Evolutionary conservation across 2,797 vertebrate genomes (phyloP).

Genomic region (Crax fasciolata): DNA sequence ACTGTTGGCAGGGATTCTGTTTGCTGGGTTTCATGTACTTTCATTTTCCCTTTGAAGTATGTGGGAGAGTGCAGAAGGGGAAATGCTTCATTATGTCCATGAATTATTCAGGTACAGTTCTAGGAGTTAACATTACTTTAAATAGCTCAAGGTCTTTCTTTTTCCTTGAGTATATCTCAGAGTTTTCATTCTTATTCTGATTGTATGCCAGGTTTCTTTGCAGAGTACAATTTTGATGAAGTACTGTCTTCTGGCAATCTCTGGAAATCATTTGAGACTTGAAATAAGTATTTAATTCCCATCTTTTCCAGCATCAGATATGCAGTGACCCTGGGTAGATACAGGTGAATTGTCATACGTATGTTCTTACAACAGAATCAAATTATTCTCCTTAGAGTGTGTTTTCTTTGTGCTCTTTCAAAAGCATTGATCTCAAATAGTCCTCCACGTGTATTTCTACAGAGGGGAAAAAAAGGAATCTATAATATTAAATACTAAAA

Average conservation of each 20-base stretch:
- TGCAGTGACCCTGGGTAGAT: constrained; percentile 1
- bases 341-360: constrained; percentile 40
- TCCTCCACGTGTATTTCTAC: neutral
- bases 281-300: constrained; percentile 69
- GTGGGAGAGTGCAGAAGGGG: constrained; percentile 56
- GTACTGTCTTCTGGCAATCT: constrained; percentile 50
- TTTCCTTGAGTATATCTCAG: constrained; percentile 55
- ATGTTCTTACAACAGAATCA: neutral
- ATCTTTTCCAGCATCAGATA: constrained; percentile 58
- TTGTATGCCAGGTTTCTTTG: constrained; percentile 41
- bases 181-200: constrained; percentile 64
- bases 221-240: constrained; percentile 64
- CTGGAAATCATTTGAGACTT: constrained; percentile 53
- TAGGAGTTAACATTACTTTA: constrained; percentile 72
- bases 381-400: neutral
- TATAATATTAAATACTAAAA: neutral
- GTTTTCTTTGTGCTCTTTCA: neutral
- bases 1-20: constrained; percentile 43
- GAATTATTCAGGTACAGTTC: constrained; percentile 75
- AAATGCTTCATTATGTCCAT: constrained; percentile 75
- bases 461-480: neutral
- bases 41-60: constrained; percentile 74
- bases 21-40: constrained; percentile 61
- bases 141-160: constrained; percentile 73
- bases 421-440: neutral